These are phyloP conservation scores for Labroides dimidiatus DNA, from an alignment of 2,797 vertebrate genomes.

Conservation along the genomic window DNA sequence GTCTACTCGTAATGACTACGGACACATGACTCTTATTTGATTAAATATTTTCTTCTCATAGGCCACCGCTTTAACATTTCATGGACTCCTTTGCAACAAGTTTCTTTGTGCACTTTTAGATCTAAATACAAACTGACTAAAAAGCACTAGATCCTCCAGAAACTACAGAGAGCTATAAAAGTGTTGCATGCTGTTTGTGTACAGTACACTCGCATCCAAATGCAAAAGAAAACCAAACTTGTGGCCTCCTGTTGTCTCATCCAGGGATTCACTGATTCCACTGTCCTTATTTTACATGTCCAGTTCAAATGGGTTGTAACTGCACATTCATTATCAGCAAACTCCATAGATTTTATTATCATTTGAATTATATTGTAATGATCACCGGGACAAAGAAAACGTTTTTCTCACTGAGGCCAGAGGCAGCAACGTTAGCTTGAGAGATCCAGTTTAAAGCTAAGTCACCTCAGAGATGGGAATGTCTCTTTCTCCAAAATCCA, in stretches of 20 bases:
- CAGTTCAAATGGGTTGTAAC: constrained; percentile 23
- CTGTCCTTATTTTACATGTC: constrained; percentile 48
- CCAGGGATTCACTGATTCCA: background rate
- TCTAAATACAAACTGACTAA: constrained; percentile 47
- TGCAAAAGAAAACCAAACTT: constrained; percentile 4
- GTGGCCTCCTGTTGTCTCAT: background rate
- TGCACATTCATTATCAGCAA: constrained; percentile 9
- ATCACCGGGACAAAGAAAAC: constrained; percentile 11
- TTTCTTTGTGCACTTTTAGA: constrained; percentile 27
- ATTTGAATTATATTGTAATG: constrained; percentile 67
- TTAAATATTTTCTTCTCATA: constrained; percentile 55
- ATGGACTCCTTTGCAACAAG: constrained; percentile 37
- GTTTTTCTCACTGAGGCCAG: constrained; percentile 8
- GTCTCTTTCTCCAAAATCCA: background rate
- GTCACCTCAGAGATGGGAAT: background rate
- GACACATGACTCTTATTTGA: constrained; percentile 44
- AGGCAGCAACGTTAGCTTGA: background rate
- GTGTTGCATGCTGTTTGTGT: background rate
- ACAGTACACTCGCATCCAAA: background rate
- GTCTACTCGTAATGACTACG: constrained; percentile 48
- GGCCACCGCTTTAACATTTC: constrained; percentile 51
- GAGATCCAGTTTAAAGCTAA: too few relatives aligned
- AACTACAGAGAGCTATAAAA: constrained; percentile 35
- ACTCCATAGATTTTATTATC: constrained; percentile 64
- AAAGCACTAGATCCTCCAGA: constrained; percentile 15